Evolutionary conservation across 2,797 vertebrate species (phyloP).

Genomic region (Myotis findleyi): DNA sequence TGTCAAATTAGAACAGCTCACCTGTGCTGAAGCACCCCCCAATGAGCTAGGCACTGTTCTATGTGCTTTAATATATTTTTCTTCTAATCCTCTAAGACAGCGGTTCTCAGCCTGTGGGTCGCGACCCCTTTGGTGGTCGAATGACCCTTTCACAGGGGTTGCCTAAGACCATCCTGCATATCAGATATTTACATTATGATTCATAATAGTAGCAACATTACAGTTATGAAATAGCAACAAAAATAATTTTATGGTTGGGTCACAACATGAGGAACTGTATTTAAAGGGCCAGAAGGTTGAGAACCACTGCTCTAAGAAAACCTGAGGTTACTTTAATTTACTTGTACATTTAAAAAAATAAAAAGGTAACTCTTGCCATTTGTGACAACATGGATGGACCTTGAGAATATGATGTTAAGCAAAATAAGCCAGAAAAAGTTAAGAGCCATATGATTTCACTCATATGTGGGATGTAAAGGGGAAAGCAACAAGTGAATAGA

Average conservation of each 20-base stretch:
- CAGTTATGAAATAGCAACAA: too few relatives aligned
- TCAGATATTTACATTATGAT: too few relatives aligned
- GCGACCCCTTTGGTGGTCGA: too few relatives aligned
- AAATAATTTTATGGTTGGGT: too few relatives aligned
- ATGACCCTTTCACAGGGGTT: too few relatives aligned
- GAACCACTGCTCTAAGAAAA: not conserved
- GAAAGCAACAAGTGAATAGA: not conserved
- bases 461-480: not conserved
- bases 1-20: not conserved
- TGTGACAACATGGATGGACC: not conserved
- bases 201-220: too few relatives aligned
- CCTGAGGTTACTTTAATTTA: not conserved
- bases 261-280: too few relatives aligned
- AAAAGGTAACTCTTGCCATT: not conserved
- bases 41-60: not conserved
- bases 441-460: not conserved
- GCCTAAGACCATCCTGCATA: too few relatives aligned
- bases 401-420: not conserved
- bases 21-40: not conserved
- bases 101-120: too few relatives aligned
- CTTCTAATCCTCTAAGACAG: not conserved
- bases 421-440: not conserved
- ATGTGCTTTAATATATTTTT: not conserved
- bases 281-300: too few relatives aligned
- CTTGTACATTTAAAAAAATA: not conserved